Percentiles rank a stretch among this genome's conserved stretches.
Evolutionary conservation across 2,888 invertebrate species (phyloP).

Genomic region (Xestia ashworthii): DNA sequence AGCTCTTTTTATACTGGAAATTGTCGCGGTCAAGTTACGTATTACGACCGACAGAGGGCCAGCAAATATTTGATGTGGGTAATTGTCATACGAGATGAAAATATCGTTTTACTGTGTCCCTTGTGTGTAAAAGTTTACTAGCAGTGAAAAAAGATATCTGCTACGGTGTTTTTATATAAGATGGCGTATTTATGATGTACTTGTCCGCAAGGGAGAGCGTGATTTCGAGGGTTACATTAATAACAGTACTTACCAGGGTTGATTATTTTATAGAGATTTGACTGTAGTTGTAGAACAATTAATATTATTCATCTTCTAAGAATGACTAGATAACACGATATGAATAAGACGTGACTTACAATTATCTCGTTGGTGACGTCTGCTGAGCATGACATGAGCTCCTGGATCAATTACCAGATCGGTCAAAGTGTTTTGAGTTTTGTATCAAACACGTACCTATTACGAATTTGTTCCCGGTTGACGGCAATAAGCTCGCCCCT

Average conservation of each 20-base stretch:
- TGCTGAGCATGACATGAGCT: neutral
- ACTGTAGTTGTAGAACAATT: neutral
- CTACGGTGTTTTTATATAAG: slow-evolving; percentile 43
- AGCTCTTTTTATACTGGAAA: slow-evolving; percentile 63
- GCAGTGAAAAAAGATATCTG: slow-evolving; percentile 54
- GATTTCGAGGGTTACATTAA: neutral
- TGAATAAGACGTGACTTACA: no score
- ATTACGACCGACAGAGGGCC: slow-evolving; percentile 86
- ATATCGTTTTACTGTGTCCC: slow-evolving; percentile 72
- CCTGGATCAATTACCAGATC: neutral
- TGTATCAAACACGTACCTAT: neutral
- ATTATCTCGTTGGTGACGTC: neutral
- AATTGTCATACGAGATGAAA: slow-evolving; percentile 86
- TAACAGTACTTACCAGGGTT: neutral
- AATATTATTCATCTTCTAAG: no score
- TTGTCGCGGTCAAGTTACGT: slow-evolving; percentile 81
- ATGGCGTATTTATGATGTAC: slow-evolving; percentile 25
- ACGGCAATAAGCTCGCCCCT: neutral
- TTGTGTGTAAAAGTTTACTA: slow-evolving; percentile 63
- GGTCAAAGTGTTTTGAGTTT: neutral
- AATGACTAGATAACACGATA: no score
- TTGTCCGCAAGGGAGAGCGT: neutral
- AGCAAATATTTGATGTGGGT: slow-evolving; percentile 88
- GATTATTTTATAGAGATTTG: neutral
- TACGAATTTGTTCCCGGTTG: neutral